Conservation (phyloP, 2,797 vertebrate genomes). For the Trachops cirrhosus region DNA sequence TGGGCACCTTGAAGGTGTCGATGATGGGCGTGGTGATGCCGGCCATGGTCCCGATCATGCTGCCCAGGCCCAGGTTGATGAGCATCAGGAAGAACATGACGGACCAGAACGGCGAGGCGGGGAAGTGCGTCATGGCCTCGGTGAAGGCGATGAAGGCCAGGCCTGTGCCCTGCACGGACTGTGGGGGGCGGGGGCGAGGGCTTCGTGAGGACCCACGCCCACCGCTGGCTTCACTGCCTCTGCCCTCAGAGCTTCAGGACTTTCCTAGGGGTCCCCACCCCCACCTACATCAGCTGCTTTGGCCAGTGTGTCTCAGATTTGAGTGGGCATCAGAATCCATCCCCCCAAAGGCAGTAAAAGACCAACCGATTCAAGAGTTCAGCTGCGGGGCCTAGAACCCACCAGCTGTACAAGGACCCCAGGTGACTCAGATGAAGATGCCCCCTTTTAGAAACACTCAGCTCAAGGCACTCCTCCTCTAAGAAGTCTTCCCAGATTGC, state of each 20-base stretch:
- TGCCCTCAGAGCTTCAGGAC: not conserved
- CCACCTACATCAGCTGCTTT: not conserved
- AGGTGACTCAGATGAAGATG: not conserved
- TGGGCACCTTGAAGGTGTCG: slow-evolving; percentile 95
- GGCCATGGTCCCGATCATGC: slow-evolving; percentile 98
- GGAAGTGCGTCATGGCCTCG: slow-evolving; percentile 98
- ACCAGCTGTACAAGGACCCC: not conserved
- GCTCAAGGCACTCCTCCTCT: not conserved
- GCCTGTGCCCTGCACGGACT: slow-evolving; percentile 96
- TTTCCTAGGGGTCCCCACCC: not conserved
- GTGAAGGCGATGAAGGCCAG: slow-evolving; percentile 98
- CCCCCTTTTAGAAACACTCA: not conserved
- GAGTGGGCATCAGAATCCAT: not conserved
- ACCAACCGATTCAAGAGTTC: not conserved
- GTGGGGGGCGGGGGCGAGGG: slow-evolving; percentile 22
- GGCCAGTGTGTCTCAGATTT: not conserved
- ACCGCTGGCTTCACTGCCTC: not conserved
- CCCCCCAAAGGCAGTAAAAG: not conserved
- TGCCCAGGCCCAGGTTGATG: slow-evolving; percentile 95
- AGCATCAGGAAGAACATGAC: slow-evolving; percentile 99
- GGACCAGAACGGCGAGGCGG: slow-evolving; percentile 95
- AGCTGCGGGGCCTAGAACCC: not conserved
- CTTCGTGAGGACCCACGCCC: not conserved
- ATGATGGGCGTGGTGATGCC: slow-evolving; percentile 96
- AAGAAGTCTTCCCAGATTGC: not conserved